phyloP scores from a whole-genome alignment of 2,113 vertebrate species.

The Petaurus breviceps region DNA sequence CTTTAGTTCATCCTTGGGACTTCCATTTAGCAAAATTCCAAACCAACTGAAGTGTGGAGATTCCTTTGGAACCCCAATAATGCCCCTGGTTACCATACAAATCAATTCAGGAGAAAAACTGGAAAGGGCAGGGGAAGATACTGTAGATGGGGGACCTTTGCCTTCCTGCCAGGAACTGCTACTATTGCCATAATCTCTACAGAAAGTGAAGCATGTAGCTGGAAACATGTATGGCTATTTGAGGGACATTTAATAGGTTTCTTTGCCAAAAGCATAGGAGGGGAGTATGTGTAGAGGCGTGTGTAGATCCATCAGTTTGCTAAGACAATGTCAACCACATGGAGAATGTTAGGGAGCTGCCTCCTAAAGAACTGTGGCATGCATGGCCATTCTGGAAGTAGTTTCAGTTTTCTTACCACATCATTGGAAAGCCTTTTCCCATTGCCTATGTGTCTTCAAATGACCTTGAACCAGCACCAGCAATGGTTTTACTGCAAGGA shows the following conservation, averaged over 20 bases:
- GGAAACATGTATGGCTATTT: not conserved
- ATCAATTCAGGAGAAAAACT: not conserved
- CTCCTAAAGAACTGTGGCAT: not conserved
- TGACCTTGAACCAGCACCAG: no score
- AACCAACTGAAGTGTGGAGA: not conserved
- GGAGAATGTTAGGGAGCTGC: not conserved
- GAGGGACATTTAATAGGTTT: not conserved
- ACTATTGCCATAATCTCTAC: not conserved
- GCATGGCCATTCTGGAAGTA: not conserved
- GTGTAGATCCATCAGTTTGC: not conserved
- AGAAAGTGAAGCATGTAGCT: not conserved
- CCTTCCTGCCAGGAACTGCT: not conserved
- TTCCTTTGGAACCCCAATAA: not conserved
- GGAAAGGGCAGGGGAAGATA: not conserved
- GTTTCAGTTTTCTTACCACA: not conserved
- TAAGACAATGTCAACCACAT: not conserved
- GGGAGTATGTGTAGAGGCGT: not conserved
- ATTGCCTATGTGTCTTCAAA: not conserved
- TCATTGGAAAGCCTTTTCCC: not conserved
- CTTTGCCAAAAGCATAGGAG: not conserved
- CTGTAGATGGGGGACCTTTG: not conserved
- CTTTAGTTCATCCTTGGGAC: not conserved
- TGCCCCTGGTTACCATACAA: not conserved
- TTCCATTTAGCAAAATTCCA: not conserved
- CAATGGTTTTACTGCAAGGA: no score